A percentile compares a stretch with the other conserved stretches of the same genome.
phyloP scores from a whole-genome alignment of 1,140 invertebrate genomes.

The Pissodes strobi region DNA sequence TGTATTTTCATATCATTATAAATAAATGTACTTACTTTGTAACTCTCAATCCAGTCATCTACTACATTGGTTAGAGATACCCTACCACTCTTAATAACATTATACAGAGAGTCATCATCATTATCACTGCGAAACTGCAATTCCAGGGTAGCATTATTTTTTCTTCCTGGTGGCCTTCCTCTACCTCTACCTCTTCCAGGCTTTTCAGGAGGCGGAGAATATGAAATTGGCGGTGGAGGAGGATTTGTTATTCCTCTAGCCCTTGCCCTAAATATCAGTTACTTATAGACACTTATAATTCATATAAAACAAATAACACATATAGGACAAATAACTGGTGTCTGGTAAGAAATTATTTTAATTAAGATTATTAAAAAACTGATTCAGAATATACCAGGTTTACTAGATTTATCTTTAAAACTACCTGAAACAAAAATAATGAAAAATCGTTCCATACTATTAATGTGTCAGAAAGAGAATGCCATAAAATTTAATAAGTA shows the following conservation, averaged over 20 bases:
- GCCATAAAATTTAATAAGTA: too few relatives aligned
- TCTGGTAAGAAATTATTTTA: too few relatives aligned
- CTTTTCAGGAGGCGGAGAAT: constrained; percentile 39
- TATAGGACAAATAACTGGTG: too few relatives aligned
- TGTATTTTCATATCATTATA: not conserved
- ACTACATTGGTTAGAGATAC: constrained; percentile 85
- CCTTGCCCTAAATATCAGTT: constrained; percentile 52
- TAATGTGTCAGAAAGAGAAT: too few relatives aligned
- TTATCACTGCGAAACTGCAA: constrained; percentile 41
- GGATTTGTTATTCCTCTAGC: constrained; percentile 55
- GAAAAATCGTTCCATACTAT: too few relatives aligned
- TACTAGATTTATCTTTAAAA: too few relatives aligned
- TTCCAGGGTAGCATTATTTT: constrained; percentile 53
- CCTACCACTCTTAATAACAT: constrained; percentile 78
- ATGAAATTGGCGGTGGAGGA: constrained; percentile 40
- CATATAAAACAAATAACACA: too few relatives aligned
- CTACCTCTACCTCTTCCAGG: constrained; percentile 46
- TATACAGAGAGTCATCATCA: constrained; percentile 81
- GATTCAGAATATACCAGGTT: too few relatives aligned
- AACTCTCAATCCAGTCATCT: constrained; percentile 99
- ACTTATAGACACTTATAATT: too few relatives aligned
- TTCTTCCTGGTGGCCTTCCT: constrained; percentile 57
- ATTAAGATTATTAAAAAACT: too few relatives aligned
- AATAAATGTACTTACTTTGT: constrained; percentile 67
- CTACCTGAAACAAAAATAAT: too few relatives aligned